phyloP scores from a whole-genome alignment of 2,888 invertebrate species.

The Nymphalis c-album region DNA sequence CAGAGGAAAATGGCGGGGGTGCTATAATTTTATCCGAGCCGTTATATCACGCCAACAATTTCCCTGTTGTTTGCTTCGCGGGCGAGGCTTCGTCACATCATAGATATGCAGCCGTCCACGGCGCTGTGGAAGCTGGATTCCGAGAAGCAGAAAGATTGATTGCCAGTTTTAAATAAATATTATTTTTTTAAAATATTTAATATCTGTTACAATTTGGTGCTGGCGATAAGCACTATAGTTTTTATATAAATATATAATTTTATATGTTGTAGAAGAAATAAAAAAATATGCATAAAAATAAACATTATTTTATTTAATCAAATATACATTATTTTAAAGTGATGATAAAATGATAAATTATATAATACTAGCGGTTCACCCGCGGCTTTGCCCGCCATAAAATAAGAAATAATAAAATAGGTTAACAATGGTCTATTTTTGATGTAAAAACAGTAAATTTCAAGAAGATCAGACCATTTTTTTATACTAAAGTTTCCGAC shows the following conservation, averaged over 20 bases:
- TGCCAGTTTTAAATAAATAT: constrained; percentile 48
- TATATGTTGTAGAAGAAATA: not conserved
- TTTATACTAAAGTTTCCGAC: too few relatives aligned
- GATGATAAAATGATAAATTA: too few relatives aligned
- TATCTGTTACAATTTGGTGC: not conserved
- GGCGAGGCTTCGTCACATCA: constrained; percentile 85
- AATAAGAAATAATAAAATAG: too few relatives aligned
- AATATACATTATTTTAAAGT: not conserved
- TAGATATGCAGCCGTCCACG: constrained; percentile 85
- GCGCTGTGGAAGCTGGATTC: constrained; percentile 87
- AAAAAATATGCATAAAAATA: constrained; percentile 1
- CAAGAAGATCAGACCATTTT: too few relatives aligned
- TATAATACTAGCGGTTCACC: too few relatives aligned
- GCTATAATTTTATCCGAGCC: constrained; percentile 81
- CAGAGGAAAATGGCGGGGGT: constrained; percentile 79
- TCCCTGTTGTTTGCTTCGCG: constrained; percentile 83
- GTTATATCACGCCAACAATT: constrained; percentile 56
- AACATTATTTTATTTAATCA: not conserved
- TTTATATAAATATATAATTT: not conserved
- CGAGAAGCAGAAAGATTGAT: constrained; percentile 85
- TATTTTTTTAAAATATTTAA: too few relatives aligned
- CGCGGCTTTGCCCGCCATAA: too few relatives aligned
- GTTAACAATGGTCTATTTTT: too few relatives aligned
- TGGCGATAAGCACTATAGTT: not conserved
- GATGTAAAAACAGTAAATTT: too few relatives aligned